A percentile compares a stretch with the other conserved stretches of the same genome.
phyloP scores from a whole-genome alignment of 2,797 vertebrate species.

The Okamejei kenojei region DNA sequence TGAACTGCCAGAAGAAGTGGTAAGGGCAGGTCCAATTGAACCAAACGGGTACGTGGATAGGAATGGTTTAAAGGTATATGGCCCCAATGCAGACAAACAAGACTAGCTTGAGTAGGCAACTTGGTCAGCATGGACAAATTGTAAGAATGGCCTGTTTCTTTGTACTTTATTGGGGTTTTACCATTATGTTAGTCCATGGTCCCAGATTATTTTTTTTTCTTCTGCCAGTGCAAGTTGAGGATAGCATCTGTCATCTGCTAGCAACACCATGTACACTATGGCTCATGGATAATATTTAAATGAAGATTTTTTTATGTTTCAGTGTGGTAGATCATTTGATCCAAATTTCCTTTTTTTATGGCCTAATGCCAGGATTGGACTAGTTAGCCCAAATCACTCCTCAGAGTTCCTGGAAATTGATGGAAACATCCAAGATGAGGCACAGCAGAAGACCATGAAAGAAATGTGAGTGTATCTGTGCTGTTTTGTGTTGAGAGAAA shows the following conservation, averaged over 20 bases:
- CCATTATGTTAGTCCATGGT: background rate
- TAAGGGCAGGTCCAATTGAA: too few species aligned
- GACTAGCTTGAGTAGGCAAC: too few species aligned
- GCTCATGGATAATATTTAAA: background rate
- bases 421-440: constrained; percentile 43
- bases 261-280: background rate
- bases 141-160: too few species aligned
- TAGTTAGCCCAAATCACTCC: constrained; percentile 56
- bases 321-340: constrained; percentile 77
- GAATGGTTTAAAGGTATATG: too few species aligned
- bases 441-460: constrained; percentile 45
- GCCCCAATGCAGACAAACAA: too few species aligned
- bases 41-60: too few species aligned
- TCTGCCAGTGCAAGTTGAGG: background rate
- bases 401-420: constrained; percentile 47
- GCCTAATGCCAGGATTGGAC: constrained; percentile 73
- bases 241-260: background rate
- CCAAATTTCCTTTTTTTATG: constrained; percentile 80
- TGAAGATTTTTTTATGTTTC: constrained; percentile 36
- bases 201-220: background rate
- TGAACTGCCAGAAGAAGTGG: too few species aligned
- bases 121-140: too few species aligned
- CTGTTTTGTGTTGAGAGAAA: background rate
- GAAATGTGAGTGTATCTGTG: constrained; percentile 45
- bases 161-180: too few species aligned